Evolutionary conservation across 2,888 invertebrate genomes (phyloP), one percentile per base, ranked within the genome.

Genomic region (Acheta domesticus): DNA sequence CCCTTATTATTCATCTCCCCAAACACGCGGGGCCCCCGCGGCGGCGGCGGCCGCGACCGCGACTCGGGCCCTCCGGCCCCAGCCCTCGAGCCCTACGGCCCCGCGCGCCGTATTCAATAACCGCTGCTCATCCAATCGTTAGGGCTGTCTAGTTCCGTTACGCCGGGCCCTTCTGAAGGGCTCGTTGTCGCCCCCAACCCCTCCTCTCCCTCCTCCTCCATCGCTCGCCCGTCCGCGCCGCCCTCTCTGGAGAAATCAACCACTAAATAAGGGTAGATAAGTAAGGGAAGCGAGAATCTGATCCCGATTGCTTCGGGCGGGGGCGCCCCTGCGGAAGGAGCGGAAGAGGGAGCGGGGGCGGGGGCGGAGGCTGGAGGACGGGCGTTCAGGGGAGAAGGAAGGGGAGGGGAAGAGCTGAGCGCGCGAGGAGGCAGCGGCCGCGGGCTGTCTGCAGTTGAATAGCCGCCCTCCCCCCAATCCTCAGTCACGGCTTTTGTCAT

Each of bases 71-170:
- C 36, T 36, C 36, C 36, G 36, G 36, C 36, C 2, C 23, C 23
- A 2, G 23, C 23, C 36, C 36, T 36, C 36, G 8, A 8, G 36
- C 36, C 36, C 36, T n/a, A 1, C 14, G 62, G n/a, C 62, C 62
- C 62, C n/a, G 62, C 62, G 62, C 62, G 14, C n/a, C 62, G 62
- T 62, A 62, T 62, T 62, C 62, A 62, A 62, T 62, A 62, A 62
- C 62, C 62, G 62, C 62, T 62, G 62, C 62, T 62, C 62, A 62
- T 62, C 62, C 62, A 62, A 62, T 62, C 62, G 62, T 62, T 62
- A 62, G 62, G 62, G 62, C 62, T 62, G 62, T 62, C 62, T 62
- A 62, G 62, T 62, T 62, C 62, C 62, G 62, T 62, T 62, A 62
- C 62, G 62, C 62, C 11, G 62, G n/a, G 62, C n/a, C n/a, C 62